Conservation (phyloP, 1,140 invertebrate genomes). For the Apocrypta bakeri region DNA sequence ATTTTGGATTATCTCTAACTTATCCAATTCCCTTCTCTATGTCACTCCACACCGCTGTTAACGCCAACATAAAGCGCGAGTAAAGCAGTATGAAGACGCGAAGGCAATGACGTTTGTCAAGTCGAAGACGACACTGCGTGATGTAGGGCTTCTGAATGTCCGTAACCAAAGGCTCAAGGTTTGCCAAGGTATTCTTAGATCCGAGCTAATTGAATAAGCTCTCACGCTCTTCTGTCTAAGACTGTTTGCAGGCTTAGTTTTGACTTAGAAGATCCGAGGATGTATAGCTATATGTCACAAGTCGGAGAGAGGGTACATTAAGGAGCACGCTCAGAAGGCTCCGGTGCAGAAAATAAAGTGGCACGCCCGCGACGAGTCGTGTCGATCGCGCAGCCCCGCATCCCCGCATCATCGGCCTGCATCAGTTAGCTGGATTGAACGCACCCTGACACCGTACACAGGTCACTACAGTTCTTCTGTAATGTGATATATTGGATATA, state of each 20-base stretch:
- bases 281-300: neutral
- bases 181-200: slow-evolving; percentile 71
- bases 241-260: slow-evolving; percentile 69
- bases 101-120: neutral
- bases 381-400: slow-evolving; percentile 57
- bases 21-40: too few species aligned
- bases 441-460: neutral
- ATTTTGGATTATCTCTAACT: too few species aligned
- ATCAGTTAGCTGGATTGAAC: slow-evolving; percentile 62
- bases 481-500: too few species aligned
- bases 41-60: too few species aligned
- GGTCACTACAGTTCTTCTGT: too few species aligned
- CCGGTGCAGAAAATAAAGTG: slow-evolving; percentile 66
- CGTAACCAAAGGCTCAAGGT: slow-evolving; percentile 57
- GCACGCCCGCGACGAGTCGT: slow-evolving; percentile 44
- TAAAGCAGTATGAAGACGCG: too few species aligned
- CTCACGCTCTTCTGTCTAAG: slow-evolving; percentile 62
- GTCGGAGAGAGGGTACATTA: slow-evolving; percentile 63
- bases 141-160: slow-evolving; percentile 36
- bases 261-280: neutral
- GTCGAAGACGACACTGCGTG: neutral
- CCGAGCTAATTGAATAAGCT: slow-evolving; percentile 68
- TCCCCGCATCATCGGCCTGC: slow-evolving; percentile 55
- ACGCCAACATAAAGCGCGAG: too few species aligned
- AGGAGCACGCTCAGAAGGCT: slow-evolving; percentile 48